Conservation (phyloP, 2,797 vertebrate genomes). For the Coregonus sp. region DNA sequence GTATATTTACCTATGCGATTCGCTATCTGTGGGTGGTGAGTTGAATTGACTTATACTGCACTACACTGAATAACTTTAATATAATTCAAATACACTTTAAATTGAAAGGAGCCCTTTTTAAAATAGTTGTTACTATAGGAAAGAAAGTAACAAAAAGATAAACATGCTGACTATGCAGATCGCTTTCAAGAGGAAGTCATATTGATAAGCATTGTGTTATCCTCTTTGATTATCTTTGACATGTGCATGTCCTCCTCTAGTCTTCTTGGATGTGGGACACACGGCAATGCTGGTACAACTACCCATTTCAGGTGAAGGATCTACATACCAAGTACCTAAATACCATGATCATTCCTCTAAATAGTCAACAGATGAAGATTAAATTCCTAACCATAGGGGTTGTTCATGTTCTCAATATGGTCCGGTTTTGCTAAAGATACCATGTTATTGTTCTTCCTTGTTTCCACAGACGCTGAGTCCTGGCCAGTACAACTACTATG, state of each 20-base stretch:
- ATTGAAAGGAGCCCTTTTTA: background rate
- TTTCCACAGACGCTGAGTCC: conserved; percentile 80
- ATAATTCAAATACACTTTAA: background rate
- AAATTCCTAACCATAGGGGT: background rate
- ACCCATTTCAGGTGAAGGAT: conserved; percentile 68
- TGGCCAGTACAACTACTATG: conserved; percentile 88
- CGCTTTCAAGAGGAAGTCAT: background rate
- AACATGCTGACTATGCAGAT: background rate
- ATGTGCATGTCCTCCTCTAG: conserved; percentile 42
- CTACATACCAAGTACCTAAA: background rate
- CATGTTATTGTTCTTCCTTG: conserved; percentile 48
- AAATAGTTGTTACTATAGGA: background rate
- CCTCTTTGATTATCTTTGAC: background rate
- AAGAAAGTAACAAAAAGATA: background rate
- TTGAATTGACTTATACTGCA: conserved; percentile 17
- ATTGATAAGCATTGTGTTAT: background rate
- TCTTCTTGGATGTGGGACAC: conserved; percentile 73
- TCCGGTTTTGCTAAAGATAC: background rate
- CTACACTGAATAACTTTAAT: background rate
- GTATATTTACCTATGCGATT: conserved; percentile 68
- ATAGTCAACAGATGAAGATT: background rate
- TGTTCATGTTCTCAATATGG: background rate
- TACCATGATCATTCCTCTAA: background rate
- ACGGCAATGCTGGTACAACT: conserved; percentile 69
- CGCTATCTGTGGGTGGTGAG: conserved; percentile 69